Base-by-base conservation (phyloP, 2,797 vertebrate species). In the Cossypha dichroa region DNA sequence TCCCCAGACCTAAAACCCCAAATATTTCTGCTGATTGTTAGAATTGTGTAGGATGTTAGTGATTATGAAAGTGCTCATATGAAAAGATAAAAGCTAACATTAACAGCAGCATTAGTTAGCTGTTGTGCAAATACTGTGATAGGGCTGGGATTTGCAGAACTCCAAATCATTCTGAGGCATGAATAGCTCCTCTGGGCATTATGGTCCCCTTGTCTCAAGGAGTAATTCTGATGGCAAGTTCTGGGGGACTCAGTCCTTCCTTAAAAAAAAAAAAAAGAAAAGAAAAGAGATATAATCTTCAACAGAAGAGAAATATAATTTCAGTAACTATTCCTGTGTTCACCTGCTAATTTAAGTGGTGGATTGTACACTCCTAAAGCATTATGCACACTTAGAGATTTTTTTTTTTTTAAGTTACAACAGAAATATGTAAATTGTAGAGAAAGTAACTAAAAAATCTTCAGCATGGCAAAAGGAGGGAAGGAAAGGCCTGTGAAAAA, bases 1-100 rank as follows among this genome's bases (percentile, higher is more conserved):
- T 5, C 3, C 3, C 22, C 28, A 13, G 33, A 75, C 26, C 5
- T 34, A 40, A 56, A 40, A 4, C 0, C 5, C 6, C 2, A 0
- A 72, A 62, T 54, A 69, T 67, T 78, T 88, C 59, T 78, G 48
- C 23, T 63, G 48, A 55, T 22, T 8, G 19, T 81, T 90, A 72
- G 33, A 78, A 62, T 2, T 0, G 0, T 17, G 31, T 29, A 25
- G 38, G 31, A 31, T 6, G 4, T 40, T 34, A 62, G 11, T 19
- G 31, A 48, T 66, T 58, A 69, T 4, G 8, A 29, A 78, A 81
- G 31, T 12, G 6, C 15, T 82, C 17, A 15, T 29, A 22, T 49
- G 40, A 31, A 59, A 85, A 83, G 41, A 60, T 12, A 63, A 34
- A 88, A 75, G 48, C 49, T 46, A 67, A 69, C 13, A 33, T 56